phyloP scores from a whole-genome alignment of 2,113 vertebrate species.

The Hemichromis elongatus region DNA sequence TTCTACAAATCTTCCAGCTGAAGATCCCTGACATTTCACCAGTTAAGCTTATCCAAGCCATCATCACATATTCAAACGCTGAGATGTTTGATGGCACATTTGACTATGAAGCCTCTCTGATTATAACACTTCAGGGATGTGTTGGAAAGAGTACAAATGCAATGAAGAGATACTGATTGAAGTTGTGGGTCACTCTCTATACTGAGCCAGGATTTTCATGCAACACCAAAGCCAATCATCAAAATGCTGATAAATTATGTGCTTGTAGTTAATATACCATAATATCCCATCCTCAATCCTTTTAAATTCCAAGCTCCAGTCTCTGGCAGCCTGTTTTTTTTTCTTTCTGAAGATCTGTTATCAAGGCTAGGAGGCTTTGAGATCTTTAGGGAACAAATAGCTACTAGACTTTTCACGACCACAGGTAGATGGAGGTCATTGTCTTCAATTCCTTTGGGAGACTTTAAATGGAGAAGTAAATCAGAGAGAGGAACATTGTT shows the following conservation, averaged over 20 bases:
- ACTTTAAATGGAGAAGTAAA: constrained; percentile 33
- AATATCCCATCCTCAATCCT: not conserved
- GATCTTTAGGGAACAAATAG: not conserved
- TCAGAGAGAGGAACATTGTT: constrained; percentile 15
- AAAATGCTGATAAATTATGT: not conserved
- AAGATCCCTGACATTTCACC: constrained; percentile 5
- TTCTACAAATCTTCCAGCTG: not conserved
- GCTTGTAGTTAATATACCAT: not conserved
- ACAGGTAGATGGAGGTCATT: constrained; percentile 37
- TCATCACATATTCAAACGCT: constrained; percentile 27
- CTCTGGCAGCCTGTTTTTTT: not conserved
- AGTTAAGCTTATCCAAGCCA: constrained; percentile 8
- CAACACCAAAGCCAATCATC: not conserved
- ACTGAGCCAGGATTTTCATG: not conserved
- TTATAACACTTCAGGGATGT: constrained; percentile 15
- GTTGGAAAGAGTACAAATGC: constrained; percentile 19
- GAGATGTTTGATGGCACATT: constrained; percentile 13
- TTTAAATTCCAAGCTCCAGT: not conserved
- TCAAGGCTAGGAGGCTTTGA: not conserved
- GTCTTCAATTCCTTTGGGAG: constrained; percentile 19
- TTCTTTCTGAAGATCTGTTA: not conserved
- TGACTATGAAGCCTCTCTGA: constrained; percentile 5
- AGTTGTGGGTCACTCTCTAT: constrained; percentile 5
- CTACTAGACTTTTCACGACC: not conserved
- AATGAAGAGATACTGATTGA: constrained; percentile 33